Conservation (phyloP, 35 echinoderm and acorn worm species). For the Apostichopus parvimensis region DNA sequence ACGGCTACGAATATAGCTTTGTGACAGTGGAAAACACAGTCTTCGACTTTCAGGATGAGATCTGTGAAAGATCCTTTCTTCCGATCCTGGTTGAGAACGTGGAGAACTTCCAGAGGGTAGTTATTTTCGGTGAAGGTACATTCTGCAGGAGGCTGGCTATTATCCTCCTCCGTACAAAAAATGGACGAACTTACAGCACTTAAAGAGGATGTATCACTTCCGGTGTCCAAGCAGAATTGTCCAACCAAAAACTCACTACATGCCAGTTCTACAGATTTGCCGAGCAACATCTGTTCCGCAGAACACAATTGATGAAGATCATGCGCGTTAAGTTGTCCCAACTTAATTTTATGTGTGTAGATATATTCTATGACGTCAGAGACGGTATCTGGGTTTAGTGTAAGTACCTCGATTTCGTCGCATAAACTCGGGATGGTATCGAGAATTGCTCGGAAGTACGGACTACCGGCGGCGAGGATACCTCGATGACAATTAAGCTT, state of each 20-base stretch:
- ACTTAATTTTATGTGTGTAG: slow-evolving; percentile 70
- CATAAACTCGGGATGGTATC: slow-evolving; percentile 14
- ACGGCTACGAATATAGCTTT: slow-evolving; percentile 77
- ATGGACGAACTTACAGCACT: slow-evolving; percentile 69
- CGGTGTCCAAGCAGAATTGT: slow-evolving; percentile 69
- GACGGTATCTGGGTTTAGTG: slow-evolving; percentile 62
- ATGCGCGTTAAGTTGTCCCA: slow-evolving; percentile 77
- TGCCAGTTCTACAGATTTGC: slow-evolving; percentile 79
- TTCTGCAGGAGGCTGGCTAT: slow-evolving; percentile 39
- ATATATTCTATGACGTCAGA: slow-evolving; percentile 72
- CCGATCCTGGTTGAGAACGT: slow-evolving; percentile 77
- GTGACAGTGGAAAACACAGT: slow-evolving; percentile 73
- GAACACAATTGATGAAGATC: slow-evolving; percentile 68
- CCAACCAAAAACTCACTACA: slow-evolving; percentile 84
- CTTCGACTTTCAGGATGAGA: slow-evolving; percentile 75
- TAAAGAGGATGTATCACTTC: slow-evolving; percentile 77
- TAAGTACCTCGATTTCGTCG: slow-evolving; percentile 59
- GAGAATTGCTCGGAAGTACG: slow-evolving; percentile 57
- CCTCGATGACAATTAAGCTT: slow-evolving; percentile 64
- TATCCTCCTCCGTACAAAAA: slow-evolving; percentile 64
- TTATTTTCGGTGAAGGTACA: slow-evolving; percentile 80
- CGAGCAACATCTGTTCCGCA: slow-evolving; percentile 60
- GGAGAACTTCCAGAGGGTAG: slow-evolving; percentile 72
- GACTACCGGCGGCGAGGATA: slow-evolving; percentile 89
- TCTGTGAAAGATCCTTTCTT: slow-evolving; percentile 68